phyloP scores from a whole-genome alignment of 2,797 vertebrate genomes.

The Poeciliopsis infans region DNA sequence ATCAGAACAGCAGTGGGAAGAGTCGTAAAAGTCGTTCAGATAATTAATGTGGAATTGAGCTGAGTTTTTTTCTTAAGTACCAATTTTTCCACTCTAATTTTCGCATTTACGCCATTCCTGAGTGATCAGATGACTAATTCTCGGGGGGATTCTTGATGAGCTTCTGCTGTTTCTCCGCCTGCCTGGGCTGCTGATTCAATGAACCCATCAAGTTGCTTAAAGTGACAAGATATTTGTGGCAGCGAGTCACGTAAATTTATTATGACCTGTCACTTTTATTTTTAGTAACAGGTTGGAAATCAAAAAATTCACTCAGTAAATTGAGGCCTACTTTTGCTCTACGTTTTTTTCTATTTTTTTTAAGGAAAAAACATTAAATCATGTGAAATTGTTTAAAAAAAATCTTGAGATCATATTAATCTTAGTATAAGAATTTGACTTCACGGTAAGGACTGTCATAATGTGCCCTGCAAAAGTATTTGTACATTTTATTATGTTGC shows the following conservation, averaged over 20 bases:
- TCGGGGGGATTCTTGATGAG: constrained; percentile 20
- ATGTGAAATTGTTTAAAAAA: background rate
- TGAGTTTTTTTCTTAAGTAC: constrained; percentile 30
- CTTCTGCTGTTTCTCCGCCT: constrained; percentile 4
- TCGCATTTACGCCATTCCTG: constrained; percentile 38
- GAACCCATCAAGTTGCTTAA: constrained; percentile 34
- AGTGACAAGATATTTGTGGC: constrained; percentile 29
- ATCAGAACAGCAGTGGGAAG: constrained; percentile 14
- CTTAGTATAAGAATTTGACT: too few species aligned
- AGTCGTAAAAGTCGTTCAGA: constrained; percentile 11
- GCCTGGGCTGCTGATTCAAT: background rate
- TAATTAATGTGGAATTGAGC: constrained; percentile 37
- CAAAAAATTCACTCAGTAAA: background rate
- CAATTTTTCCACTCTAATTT: constrained; percentile 36
- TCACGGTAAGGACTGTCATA: background rate
- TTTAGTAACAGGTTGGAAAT: constrained; percentile 5
- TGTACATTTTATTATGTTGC: too few species aligned
- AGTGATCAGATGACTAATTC: constrained; percentile 37
- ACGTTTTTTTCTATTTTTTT: background rate
- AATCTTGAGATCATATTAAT: background rate
- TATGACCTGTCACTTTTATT: constrained; percentile 14
- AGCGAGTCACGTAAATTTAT: constrained; percentile 23
- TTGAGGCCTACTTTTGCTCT: background rate
- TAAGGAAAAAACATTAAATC: background rate
- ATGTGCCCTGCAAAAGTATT: background rate